These are phyloP conservation scores for Drosophila kanapiae DNA, from an alignment of 1,140 invertebrate species.

Conservation along the genomic window DNA sequence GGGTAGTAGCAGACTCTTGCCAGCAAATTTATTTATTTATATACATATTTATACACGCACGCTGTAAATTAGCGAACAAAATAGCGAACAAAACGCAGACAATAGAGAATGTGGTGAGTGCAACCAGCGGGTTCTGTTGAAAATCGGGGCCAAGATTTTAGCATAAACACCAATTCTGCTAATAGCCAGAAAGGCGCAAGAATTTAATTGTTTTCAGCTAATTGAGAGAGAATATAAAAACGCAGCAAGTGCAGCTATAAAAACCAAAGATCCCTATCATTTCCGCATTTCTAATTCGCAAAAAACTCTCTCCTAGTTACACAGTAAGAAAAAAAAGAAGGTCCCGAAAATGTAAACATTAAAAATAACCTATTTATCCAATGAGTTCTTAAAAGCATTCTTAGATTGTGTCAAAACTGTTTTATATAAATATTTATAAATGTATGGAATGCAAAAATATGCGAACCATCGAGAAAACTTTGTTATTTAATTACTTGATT, in stretches of 20 bases:
- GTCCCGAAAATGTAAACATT: not conserved
- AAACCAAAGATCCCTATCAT: conserved; percentile 30
- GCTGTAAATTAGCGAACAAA: conserved; percentile 76
- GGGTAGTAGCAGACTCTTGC: conserved; percentile 22
- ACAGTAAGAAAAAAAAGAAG: not conserved
- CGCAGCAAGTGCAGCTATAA: conserved; percentile 42
- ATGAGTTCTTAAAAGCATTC: no score
- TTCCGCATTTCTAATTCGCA: conserved; percentile 49
- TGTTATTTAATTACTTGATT: not conserved
- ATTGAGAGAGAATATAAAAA: conserved; percentile 48
- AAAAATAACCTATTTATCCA: not conserved
- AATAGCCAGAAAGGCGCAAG: conserved; percentile 56
- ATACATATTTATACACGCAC: conserved; percentile 77
- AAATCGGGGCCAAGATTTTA: conserved; percentile 72
- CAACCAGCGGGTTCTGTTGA: conserved; percentile 34
- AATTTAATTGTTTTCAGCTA: conserved; percentile 60
- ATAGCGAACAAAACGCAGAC: conserved; percentile 37
- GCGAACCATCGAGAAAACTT: not conserved
- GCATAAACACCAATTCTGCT: conserved; percentile 60
- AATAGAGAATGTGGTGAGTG: conserved; percentile 30
- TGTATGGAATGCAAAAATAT: not conserved
- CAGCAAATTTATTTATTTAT: conserved; percentile 75
- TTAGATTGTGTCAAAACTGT: not conserved
- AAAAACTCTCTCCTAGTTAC: conserved; percentile 1
- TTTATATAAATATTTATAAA: not conserved